phyloP scores from a whole-genome alignment of 2,113 vertebrate species.

The Choloepus hoffmanni region DNA sequence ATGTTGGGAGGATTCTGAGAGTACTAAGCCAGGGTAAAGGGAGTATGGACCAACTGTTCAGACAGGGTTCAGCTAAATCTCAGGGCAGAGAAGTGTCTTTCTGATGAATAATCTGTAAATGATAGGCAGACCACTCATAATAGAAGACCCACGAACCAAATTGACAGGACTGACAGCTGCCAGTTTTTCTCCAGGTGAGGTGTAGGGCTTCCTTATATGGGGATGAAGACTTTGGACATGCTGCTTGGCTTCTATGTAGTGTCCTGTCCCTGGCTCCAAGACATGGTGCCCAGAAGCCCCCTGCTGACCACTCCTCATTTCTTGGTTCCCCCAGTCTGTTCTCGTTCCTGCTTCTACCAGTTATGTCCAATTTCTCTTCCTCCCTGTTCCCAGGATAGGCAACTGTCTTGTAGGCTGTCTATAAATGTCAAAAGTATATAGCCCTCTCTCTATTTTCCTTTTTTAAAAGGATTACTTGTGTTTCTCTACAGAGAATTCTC shows the following conservation, averaged over 20 bases:
- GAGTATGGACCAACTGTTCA: background rate
- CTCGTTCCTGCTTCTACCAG: background rate
- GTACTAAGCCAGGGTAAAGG: background rate
- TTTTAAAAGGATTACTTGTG: background rate
- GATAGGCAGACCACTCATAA: background rate
- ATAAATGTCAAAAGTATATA: background rate
- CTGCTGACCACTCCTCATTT: background rate
- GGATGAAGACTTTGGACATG: background rate
- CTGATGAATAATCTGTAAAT: background rate
- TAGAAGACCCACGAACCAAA: background rate
- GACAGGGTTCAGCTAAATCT: background rate
- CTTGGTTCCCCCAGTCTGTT: background rate
- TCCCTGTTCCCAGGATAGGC: background rate
- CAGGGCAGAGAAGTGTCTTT: background rate
- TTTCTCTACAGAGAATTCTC: background rate
- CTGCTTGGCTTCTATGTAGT: background rate
- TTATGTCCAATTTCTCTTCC: background rate
- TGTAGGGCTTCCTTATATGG: background rate
- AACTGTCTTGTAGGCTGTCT: background rate
- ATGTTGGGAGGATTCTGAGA: background rate
- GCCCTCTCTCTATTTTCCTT: background rate
- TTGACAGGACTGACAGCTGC: background rate
- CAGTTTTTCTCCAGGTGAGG: background rate
- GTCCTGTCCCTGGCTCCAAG: too few relatives aligned
- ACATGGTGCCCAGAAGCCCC: background rate